phyloP scores from a whole-genome alignment of 2,797 vertebrate species.

The Sebastes reedi region DNA sequence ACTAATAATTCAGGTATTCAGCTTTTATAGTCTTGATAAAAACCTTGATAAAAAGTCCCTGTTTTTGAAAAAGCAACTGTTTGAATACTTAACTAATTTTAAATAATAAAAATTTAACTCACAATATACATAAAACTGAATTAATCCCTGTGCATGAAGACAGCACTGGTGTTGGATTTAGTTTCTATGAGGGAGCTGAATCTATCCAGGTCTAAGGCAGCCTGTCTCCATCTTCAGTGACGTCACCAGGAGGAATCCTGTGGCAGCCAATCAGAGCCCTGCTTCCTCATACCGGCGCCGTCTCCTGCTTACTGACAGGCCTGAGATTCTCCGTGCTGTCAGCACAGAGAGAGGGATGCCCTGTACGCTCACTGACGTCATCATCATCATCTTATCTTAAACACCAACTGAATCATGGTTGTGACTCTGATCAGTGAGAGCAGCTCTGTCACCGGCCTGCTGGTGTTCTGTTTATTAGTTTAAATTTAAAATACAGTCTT shows the following conservation, averaged over 20 bases:
- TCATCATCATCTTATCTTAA: constrained; percentile 1
- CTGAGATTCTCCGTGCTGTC: constrained; percentile 26
- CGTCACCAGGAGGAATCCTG: constrained; percentile 51
- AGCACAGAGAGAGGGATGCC: constrained; percentile 47
- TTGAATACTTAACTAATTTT: background rate
- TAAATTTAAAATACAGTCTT: background rate
- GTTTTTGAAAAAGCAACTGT: background rate
- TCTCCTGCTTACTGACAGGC: constrained; percentile 12
- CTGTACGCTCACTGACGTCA: constrained; percentile 19
- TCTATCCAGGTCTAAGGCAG: constrained; percentile 12
- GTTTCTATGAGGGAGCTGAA: background rate
- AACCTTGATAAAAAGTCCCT: background rate
- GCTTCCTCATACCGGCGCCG: background rate
- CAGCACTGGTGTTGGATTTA: background rate
- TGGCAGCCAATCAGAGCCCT: constrained; percentile 53
- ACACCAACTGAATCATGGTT: constrained; percentile 17
- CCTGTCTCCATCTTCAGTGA: constrained; percentile 53
- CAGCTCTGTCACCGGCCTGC: background rate
- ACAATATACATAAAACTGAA: background rate
- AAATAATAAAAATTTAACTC: background rate
- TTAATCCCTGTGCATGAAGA: background rate
- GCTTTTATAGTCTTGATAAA: background rate
- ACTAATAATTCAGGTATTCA: background rate
- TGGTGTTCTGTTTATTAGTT: background rate
- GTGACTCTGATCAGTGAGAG: constrained; percentile 3